These are phyloP conservation scores for Zeugodacus cucurbitae DNA, from an alignment of 1,140 invertebrate genomes.

Conservation along the genomic window DNA sequence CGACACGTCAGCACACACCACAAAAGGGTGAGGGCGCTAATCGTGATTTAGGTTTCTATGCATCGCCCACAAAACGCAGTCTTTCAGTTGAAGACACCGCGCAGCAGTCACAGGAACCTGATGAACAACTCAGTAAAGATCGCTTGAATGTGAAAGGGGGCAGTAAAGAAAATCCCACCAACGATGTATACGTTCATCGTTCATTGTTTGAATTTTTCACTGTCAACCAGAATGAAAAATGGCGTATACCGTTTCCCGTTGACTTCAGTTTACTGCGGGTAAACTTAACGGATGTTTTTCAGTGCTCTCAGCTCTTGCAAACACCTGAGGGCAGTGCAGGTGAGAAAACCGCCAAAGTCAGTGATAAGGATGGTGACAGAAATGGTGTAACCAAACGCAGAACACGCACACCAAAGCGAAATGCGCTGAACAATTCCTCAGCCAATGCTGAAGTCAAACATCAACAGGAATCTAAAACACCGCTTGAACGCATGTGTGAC, in stretches of 20 bases:
- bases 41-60: constrained; percentile 42
- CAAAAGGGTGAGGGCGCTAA: constrained; percentile 31
- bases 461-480: background rate
- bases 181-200: constrained; percentile 52
- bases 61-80: constrained; percentile 43
- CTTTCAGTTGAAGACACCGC: constrained; percentile 31
- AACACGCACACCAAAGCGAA: constrained; percentile 59
- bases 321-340: background rate
- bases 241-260: constrained; percentile 59
- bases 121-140: background rate
- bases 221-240: constrained; percentile 51
- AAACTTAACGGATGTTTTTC: constrained; percentile 56
- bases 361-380: background rate
- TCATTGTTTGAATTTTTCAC: constrained; percentile 60
- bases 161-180: constrained; percentile 28
- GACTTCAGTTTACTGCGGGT: constrained; percentile 55
- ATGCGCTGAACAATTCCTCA: constrained; percentile 53
- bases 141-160: background rate
- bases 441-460: background rate
- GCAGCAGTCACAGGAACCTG: background rate
- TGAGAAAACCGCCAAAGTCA: background rate
- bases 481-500: constrained; percentile 48
- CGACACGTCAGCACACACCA: constrained; percentile 29
- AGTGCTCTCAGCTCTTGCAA: constrained; percentile 45
- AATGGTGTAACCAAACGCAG: constrained; percentile 49